These are phyloP conservation scores for Choloepus didactylus DNA, from an alignment of 2,797 vertebrate species.

Conservation along the genomic window DNA sequence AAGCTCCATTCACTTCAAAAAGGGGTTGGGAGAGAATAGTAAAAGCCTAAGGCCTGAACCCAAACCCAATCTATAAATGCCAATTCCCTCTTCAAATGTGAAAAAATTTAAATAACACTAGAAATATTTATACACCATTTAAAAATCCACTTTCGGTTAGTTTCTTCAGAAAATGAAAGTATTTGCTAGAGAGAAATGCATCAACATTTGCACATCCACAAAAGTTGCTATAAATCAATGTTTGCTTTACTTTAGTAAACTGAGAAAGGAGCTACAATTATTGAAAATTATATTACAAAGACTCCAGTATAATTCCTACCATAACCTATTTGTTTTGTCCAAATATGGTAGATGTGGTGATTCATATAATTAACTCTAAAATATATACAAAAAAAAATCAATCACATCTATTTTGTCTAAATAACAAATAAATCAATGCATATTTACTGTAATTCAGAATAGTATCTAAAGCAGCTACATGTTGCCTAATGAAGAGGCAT, in stretches of 20 bases:
- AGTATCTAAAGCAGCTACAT: too few relatives aligned
- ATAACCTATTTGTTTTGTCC: conserved; percentile 24
- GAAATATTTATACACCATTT: too few relatives aligned
- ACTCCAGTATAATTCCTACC: conserved; percentile 15
- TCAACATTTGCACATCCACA: not conserved
- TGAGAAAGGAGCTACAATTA: conserved; percentile 47
- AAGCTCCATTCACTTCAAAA: not conserved
- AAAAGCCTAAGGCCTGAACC: not conserved
- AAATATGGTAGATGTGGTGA: not conserved
- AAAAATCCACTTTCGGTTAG: not conserved
- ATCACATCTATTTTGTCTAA: not conserved
- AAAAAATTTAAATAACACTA: not conserved
- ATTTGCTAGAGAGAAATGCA: conserved; percentile 34
- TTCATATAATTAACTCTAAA: not conserved
- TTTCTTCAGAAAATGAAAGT: conserved; percentile 6
- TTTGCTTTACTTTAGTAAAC: conserved; percentile 13
- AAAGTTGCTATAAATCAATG: conserved; percentile 51
- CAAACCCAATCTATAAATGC: not conserved
- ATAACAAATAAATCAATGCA: not conserved
- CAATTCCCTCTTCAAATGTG: not conserved
- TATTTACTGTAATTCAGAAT: not conserved
- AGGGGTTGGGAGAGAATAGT: not conserved
- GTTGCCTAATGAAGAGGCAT: too few relatives aligned
- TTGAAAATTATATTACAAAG: conserved; percentile 19
- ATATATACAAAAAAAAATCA: not conserved